Percentiles rank a stretch among this genome's conserved stretches.
phyloP scores from a whole-genome alignment of 2,113 vertebrate species.

The Rissa tridactyla region DNA sequence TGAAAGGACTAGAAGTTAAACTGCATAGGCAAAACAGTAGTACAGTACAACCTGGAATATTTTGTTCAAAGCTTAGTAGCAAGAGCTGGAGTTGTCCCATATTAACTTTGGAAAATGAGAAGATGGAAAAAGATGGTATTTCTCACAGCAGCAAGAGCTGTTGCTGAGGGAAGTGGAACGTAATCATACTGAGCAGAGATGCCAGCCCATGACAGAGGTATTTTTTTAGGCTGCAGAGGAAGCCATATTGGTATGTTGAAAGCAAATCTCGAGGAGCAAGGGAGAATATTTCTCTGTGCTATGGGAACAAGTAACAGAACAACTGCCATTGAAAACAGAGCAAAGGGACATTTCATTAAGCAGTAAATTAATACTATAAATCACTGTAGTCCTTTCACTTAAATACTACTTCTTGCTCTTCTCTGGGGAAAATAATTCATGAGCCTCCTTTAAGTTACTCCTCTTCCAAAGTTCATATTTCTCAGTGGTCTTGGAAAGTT shows the following conservation, averaged over 20 bases:
- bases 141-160: neutral
- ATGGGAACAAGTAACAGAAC: neutral
- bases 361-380: neutral
- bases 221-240: neutral
- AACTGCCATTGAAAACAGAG: neutral
- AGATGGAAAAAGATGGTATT: neutral
- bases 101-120: neutral
- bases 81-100: neutral
- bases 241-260: rapidly evolving
- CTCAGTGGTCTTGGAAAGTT: neutral
- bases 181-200: neutral
- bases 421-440: neutral
- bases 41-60: neutral
- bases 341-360: neutral
- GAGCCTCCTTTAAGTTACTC: neutral
- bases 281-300: neutral
- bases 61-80: neutral
- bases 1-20: neutral
- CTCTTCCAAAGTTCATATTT: neutral
- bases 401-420: neutral
- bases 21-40: neutral
- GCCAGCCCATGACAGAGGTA: neutral
- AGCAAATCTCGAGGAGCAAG: neutral
- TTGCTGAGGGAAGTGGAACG: neutral
- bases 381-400: neutral